Conservation (phyloP, 2,888 invertebrate species). For the Drymonia ruficornis region DNA sequence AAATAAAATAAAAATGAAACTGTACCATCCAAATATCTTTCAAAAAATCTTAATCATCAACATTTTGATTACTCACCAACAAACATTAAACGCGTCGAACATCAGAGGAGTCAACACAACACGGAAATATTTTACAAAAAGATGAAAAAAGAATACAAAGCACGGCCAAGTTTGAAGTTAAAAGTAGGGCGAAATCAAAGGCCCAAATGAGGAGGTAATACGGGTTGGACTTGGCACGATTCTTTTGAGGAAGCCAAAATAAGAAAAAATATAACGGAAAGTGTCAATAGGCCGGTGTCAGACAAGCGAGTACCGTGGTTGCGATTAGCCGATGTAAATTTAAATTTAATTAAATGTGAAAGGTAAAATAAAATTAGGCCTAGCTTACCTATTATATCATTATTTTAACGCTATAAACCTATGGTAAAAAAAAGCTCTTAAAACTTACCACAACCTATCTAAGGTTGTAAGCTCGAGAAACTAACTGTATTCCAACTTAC, state of each 20-base stretch:
- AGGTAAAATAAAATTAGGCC: too few species aligned
- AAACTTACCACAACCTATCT: too few species aligned
- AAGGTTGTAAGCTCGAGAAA: too few species aligned
- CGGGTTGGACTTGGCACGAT: constrained; percentile 25
- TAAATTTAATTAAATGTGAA: too few species aligned
- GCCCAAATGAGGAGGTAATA: constrained; percentile 43
- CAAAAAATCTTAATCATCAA: not conserved
- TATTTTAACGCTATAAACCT: too few species aligned
- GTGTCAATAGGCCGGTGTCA: constrained; percentile 21
- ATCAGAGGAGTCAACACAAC: constrained; percentile 24
- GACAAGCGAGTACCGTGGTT: constrained; percentile 12
- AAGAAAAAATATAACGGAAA: constrained; percentile 22
- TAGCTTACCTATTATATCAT: too few species aligned
- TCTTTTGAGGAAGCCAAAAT: constrained; percentile 24
- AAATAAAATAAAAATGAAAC: not conserved
- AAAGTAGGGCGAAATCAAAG: constrained; percentile 33
- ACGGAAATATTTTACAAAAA: constrained; percentile 20
- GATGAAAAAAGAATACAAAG: constrained; percentile 27
- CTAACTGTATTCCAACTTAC: not conserved
- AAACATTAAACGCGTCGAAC: constrained; percentile 26
- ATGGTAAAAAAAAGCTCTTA: too few species aligned
- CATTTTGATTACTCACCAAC: constrained; percentile 25
- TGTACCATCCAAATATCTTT: not conserved
- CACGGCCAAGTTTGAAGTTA: constrained; percentile 29
- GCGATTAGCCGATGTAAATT: constrained; percentile 6